A percentile compares a stretch with the other conserved stretches of the same genome.
Conservation (phyloP, 2,888 invertebrate species). For the Tetanocera ferruginea region DNA sequence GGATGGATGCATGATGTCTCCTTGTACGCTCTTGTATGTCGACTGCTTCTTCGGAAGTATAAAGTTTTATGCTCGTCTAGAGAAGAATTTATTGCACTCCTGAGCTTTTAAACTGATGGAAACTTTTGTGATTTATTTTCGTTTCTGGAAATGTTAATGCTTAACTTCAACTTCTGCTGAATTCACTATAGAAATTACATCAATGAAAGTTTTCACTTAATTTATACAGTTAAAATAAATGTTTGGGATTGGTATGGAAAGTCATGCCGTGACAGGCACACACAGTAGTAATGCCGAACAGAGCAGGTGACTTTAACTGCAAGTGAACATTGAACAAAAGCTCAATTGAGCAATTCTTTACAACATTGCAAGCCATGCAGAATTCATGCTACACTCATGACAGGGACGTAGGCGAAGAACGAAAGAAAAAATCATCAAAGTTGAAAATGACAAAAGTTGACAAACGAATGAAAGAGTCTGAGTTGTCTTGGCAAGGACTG, state of each 20-base stretch:
- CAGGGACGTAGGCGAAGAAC: no score
- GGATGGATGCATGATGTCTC: constrained; percentile 16
- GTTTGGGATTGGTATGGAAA: not conserved
- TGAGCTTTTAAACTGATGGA: constrained; percentile 24
- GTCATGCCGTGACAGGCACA: not conserved
- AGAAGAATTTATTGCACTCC: constrained; percentile 28
- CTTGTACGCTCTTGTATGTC: constrained; percentile 8
- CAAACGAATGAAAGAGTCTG: no score
- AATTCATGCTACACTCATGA: no score
- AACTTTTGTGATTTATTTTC: constrained; percentile 26
- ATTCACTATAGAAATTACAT: constrained; percentile 12
- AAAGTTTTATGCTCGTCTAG: constrained; percentile 26
- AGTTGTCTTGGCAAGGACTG: no score
- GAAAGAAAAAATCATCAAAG: no score
- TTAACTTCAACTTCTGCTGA: constrained; percentile 2
- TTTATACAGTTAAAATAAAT: constrained; percentile 12
- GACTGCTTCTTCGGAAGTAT: constrained; percentile 4
- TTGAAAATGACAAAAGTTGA: no score
- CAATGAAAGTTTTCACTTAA: constrained; percentile 7
- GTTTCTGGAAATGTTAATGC: constrained; percentile 23
- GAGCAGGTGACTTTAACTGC: not conserved
- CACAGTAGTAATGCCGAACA: not conserved
- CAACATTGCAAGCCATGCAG: no score
- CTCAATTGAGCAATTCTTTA: no score
- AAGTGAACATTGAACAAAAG: not conserved